These are phyloP conservation scores for Zosterops japonicus DNA, from an alignment of 2,113 vertebrate species.

Conservation along the genomic window DNA sequence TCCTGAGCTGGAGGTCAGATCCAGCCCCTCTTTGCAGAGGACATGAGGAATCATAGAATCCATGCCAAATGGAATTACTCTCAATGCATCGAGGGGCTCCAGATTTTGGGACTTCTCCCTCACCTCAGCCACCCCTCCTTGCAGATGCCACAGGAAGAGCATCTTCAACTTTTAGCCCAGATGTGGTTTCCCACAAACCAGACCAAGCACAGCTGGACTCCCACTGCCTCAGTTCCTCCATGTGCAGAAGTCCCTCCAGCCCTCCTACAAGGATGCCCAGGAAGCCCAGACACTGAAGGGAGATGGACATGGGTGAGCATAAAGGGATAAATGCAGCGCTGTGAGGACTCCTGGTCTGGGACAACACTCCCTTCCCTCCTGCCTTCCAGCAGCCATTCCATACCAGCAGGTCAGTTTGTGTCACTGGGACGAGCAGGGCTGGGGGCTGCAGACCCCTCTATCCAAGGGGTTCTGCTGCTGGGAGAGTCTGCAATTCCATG, in stretches of 20 bases:
- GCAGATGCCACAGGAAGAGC: not conserved
- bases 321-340: not conserved
- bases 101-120: not conserved
- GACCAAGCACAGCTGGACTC: not conserved
- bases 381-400: not conserved
- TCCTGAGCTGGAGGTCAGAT: not conserved
- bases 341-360: not conserved
- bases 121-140: not conserved
- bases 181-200: not conserved
- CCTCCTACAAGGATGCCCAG: not conserved
- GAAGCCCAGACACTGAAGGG: not conserved
- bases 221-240: not conserved
- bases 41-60: not conserved
- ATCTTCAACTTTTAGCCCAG: not conserved
- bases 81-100: not conserved
- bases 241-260: not conserved
- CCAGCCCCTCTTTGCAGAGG: not conserved
- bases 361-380: not conserved
- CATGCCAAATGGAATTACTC: fast-evolving
- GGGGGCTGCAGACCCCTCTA: fast-evolving
- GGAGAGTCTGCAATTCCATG: too few relatives aligned
- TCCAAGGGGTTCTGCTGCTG: not conserved
- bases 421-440: not conserved
- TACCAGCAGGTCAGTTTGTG: not conserved
- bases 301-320: not conserved